A percentile compares a stretch with the other conserved stretches of the same genome.
Conservation (phyloP, 2,113 vertebrate species). For the Protomyctophum bolini region DNA sequence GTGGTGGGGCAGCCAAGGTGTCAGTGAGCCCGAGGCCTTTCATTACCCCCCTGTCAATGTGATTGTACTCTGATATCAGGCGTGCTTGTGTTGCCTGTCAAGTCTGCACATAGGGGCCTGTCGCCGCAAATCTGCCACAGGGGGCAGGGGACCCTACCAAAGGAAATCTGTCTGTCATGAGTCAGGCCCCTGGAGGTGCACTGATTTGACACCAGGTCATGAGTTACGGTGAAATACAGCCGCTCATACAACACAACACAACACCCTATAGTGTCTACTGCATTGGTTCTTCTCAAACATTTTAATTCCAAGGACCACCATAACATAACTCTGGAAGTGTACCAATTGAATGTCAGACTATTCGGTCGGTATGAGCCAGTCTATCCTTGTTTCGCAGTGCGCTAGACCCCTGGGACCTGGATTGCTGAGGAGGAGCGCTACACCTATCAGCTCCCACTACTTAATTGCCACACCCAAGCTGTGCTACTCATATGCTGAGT, state of each 20-base stretch:
- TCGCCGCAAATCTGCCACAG: conserved; percentile 57
- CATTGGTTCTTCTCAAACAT: too few relatives aligned
- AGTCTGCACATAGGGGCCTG: conserved; percentile 36
- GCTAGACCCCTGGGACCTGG: too few relatives aligned
- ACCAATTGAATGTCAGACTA: too few relatives aligned
- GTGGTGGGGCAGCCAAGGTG: conserved; percentile 20
- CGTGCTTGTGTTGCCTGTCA: conserved; percentile 61
- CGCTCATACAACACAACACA: too few relatives aligned
- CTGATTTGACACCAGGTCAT: conserved; percentile 36
- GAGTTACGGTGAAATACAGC: background rate
- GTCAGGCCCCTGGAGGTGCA: background rate
- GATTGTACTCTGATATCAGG: conserved; percentile 52
- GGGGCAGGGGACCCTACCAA: conserved; percentile 16
- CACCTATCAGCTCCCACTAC: too few relatives aligned
- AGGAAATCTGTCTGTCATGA: background rate
- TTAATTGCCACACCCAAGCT: too few relatives aligned
- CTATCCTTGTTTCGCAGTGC: too few relatives aligned
- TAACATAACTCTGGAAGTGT: too few relatives aligned
- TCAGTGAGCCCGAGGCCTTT: conserved; percentile 41
- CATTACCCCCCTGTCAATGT: conserved; percentile 63
- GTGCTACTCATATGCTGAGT: too few relatives aligned
- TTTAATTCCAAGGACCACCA: too few relatives aligned
- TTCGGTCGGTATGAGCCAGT: too few relatives aligned
- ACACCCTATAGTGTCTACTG: background rate
- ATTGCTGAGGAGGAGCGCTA: too few relatives aligned